Evolutionary conservation across 2,797 vertebrate genomes (phyloP), one percentile per base, ranked within the genome.

Genomic region (Scyliorhinus canicula): DNA sequence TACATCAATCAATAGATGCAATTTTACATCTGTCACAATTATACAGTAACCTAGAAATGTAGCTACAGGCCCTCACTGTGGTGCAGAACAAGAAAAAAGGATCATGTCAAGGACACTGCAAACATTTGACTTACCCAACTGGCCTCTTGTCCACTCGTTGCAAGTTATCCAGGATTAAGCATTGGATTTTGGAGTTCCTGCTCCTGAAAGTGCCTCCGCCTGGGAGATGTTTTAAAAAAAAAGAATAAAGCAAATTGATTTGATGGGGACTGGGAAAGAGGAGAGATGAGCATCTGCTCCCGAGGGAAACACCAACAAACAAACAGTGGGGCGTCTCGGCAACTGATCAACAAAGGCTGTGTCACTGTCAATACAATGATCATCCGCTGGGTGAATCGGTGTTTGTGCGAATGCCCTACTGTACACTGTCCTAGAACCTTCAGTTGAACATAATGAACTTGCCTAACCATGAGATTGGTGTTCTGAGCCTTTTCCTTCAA

Each of bases 281-380:
- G 95, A 96, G 95, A 96, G 96, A 96, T 95, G 93, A 96, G 96
- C 97, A 97, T 97, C 96, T 97, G 97, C 96, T 35, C 97, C 97
- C 96, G 82, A 57, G 93, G 96, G 96, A 95, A 95, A 96, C 95
- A 96, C 96, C 96, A 95, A 96, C 96, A 96, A 97, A 96, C 95
- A 96, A 96, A 95, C 96, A 95, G 47, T 47, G 96, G 95, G 95
- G 95, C 96, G 96, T 96, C 96, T 96, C 96, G 95, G 95, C 96
- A 97, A 96, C 95, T 95, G 95, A 96, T 96, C 95, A 95, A 95
- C 95, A 95, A 96, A 95, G 96, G 96, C 26, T 14, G 96, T 88
- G 95, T 95, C 95, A 57, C 52, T 97, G 97, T 96, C 97, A 97
- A 97, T 97, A 96, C 67, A 74, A 97, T 97, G 96, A 97, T 95